Percentiles rank a stretch among this genome's conserved stretches.
Evolutionary conservation across 2,888 invertebrate genomes (phyloP).

Genomic region (Disparrhopalites patrizii): DNA sequence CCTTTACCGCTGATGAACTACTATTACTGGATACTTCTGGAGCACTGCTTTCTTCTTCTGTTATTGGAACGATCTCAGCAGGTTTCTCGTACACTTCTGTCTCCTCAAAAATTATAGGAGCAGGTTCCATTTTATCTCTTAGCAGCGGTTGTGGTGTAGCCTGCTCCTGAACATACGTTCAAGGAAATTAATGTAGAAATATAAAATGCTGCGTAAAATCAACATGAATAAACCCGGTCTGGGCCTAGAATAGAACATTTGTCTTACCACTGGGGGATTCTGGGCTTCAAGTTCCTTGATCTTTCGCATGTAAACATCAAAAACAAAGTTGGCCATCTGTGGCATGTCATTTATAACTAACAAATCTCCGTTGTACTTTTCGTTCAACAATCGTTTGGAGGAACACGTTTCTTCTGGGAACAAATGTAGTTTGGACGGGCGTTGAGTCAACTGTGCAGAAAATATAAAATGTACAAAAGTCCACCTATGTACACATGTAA

Average conservation of each 20-base stretch:
- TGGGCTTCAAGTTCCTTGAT: slow-evolving; percentile 55
- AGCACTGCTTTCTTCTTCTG: not conserved
- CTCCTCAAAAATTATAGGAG: slow-evolving; percentile 35
- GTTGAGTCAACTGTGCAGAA: slow-evolving; percentile 65
- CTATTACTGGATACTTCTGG: too few relatives aligned
- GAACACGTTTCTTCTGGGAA: slow-evolving; percentile 77
- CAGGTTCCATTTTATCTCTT: slow-evolving; percentile 19
- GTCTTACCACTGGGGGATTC: not conserved
- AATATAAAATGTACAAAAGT: slow-evolving; percentile 22
- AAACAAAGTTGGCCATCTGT: slow-evolving; percentile 92
- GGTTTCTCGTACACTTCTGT: slow-evolving; percentile 23
- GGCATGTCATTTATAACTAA: slow-evolving; percentile 79
- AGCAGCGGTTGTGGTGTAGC: not conserved
- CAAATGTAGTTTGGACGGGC: slow-evolving; percentile 75
- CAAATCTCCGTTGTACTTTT: slow-evolving; percentile 49
- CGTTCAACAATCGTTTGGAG: slow-evolving; percentile 58
- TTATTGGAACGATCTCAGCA: not conserved
- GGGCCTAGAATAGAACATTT: too few relatives aligned
- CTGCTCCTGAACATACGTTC: not conserved
- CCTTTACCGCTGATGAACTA: too few relatives aligned
- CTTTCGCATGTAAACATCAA: slow-evolving; percentile 79
- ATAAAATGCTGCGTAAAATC: too few relatives aligned
- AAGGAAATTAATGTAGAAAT: too few relatives aligned
- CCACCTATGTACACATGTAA: not conserved
- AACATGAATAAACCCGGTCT: too few relatives aligned